Conservation (phyloP, 2,888 invertebrate species). For the Thalpophila matura region DNA sequence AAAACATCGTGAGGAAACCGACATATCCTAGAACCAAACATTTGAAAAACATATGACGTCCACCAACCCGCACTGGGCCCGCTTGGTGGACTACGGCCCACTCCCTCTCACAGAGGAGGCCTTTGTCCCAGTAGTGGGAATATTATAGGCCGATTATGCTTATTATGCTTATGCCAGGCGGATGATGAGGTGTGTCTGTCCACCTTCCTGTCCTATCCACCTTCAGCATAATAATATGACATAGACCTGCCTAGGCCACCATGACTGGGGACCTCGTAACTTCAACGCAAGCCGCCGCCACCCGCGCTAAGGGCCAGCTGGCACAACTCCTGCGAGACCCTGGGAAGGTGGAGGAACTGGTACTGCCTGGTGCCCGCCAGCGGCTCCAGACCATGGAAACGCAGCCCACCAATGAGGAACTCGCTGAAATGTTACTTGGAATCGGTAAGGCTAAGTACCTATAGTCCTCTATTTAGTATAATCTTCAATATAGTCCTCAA, state of each 20-base stretch:
- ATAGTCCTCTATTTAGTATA: no score
- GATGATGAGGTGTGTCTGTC: no score
- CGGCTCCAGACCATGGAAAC: conserved; percentile 73
- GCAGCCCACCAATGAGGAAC: conserved; percentile 71
- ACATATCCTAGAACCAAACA: no score
- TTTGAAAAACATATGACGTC: no score
- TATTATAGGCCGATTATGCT: no score
- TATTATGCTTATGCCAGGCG: no score
- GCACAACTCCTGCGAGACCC: conserved; percentile 66
- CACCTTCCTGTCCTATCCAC: not conserved
- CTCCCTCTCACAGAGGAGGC: no score
- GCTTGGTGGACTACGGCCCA: no score
- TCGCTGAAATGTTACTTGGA: conserved; percentile 80
- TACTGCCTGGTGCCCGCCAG: conserved; percentile 78
- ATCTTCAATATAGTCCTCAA: no score
- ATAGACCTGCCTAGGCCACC: conserved; percentile 86
- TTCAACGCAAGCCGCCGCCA: conserved; percentile 89
- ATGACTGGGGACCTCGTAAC: conserved; percentile 95
- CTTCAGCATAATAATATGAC: conserved; percentile 31
- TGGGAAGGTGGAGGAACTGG: conserved; percentile 64
- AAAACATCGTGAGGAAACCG: no score
- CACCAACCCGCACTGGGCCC: no score
- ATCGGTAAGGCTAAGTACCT: conserved; percentile 79
- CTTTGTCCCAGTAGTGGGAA: no score
- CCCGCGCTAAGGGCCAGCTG: conserved; percentile 89